Evolutionary conservation across 2,797 vertebrate species (phyloP).

Genomic region (Anguilla marmorata): DNA sequence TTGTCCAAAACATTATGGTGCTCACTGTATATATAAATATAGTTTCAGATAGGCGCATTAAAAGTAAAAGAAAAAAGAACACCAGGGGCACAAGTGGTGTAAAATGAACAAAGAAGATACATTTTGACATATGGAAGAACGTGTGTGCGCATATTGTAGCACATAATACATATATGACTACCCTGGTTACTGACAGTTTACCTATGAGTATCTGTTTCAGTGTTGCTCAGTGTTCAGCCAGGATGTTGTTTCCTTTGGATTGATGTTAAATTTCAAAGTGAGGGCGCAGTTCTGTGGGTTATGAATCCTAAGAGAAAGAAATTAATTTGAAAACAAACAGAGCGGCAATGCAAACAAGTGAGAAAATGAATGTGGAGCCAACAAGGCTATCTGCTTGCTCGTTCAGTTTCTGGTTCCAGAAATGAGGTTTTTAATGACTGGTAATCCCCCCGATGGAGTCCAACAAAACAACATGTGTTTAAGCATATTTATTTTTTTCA

Average conservation of each 20-base stretch:
- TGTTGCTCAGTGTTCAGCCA: neutral
- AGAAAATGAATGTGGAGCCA: constrained; percentile 1
- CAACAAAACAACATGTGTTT: neutral
- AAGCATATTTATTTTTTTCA: neutral
- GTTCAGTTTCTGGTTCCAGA: neutral
- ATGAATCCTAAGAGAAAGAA: constrained; percentile 2
- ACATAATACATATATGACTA: neutral
- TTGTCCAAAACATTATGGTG: neutral
- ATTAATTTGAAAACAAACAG: constrained; percentile 21
- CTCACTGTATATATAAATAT: neutral
- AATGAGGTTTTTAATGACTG: neutral
- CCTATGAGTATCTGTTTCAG: neutral
- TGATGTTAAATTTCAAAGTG: neutral
- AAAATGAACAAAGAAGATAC: neutral
- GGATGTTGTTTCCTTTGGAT: neutral
- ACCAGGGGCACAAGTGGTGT: neutral
- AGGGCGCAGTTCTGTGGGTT: neutral
- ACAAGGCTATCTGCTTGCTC: neutral
- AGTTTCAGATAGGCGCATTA: neutral
- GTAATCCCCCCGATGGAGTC: neutral
- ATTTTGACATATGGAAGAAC: neutral
- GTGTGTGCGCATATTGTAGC: neutral
- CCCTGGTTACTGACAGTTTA: neutral
- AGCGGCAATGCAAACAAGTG: neutral
- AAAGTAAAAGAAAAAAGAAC: neutral